Percentiles rank a stretch among this genome's conserved stretches.
Conservation (phyloP, 1,140 invertebrate genomes). For the Ceratosolen fusciceps region DNA sequence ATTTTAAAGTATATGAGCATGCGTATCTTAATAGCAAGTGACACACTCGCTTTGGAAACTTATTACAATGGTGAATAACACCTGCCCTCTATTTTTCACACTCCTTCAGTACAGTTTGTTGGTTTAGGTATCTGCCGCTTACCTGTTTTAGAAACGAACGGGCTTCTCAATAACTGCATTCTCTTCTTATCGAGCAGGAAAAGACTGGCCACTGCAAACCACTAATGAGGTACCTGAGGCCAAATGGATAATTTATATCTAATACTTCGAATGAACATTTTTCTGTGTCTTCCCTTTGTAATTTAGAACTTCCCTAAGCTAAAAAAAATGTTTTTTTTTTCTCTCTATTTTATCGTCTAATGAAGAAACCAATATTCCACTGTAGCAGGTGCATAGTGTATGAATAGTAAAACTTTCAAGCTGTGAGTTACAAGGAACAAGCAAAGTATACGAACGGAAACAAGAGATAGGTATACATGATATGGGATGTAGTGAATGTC, state of each 20-base stretch:
- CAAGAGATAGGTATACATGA: background rate
- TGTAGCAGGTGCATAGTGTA: background rate
- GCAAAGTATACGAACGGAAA: background rate
- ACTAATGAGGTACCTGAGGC: no score
- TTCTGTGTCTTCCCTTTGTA: background rate
- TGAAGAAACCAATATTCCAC: background rate
- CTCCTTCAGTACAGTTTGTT: no score
- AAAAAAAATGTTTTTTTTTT: background rate
- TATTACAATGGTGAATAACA: background rate
- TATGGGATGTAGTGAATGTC: no score
- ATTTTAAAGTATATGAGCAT: no score
- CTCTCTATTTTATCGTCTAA: background rate
- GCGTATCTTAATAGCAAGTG: no score
- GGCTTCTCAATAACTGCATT: no score
- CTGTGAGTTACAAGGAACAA: background rate
- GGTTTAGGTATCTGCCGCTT: background rate
- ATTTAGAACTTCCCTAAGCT: background rate
- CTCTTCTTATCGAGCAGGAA: no score
- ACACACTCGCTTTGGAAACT: background rate
- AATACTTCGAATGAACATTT: background rate
- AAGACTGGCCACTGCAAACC: no score
- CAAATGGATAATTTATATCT: conserved; percentile 14
- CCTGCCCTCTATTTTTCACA: background rate
- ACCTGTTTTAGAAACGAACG: conserved; percentile 8
- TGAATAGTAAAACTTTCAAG: conserved; percentile 32